Conservation (phyloP, 2,797 vertebrate genomes). For the Botia almorhae region DNA sequence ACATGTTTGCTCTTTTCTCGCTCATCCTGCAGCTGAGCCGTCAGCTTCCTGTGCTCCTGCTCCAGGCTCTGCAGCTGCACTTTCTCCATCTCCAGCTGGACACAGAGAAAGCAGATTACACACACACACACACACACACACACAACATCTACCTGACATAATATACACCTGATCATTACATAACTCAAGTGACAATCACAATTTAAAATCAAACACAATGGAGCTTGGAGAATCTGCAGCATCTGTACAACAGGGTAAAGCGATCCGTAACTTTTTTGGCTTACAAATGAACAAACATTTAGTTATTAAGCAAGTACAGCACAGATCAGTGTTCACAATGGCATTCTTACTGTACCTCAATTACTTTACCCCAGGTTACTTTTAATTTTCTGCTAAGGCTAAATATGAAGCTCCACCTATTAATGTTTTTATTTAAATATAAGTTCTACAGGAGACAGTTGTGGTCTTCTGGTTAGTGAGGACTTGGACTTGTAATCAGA, state of each 20-base stretch:
- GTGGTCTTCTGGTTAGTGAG: no score
- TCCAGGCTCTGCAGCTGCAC: slow-evolving; percentile 91
- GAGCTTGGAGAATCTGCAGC: background rate
- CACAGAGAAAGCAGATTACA: slow-evolving; percentile 43
- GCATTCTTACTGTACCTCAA: background rate
- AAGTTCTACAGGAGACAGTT: background rate
- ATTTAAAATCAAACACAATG: background rate
- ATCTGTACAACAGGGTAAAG: no score
- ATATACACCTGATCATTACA: slow-evolving; percentile 6
- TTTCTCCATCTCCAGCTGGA: slow-evolving; percentile 95
- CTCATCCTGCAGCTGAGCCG: slow-evolving; percentile 91
- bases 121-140: slow-evolving; percentile 11
- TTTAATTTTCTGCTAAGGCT: background rate
- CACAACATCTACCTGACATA: background rate
- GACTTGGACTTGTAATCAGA: no score
- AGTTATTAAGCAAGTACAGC: no score
- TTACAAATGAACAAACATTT: no score
- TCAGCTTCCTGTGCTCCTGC: slow-evolving; percentile 91
- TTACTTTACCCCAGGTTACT: background rate
- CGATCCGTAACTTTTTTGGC: no score
- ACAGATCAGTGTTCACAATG: no score
- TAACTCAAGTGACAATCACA: background rate
- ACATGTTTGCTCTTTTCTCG: slow-evolving; percentile 96
- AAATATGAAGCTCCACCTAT: background rate
- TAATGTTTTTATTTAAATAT: background rate